Base-by-base conservation (phyloP, 2,797 vertebrate species). In the Enteromius anoplus region DNA sequence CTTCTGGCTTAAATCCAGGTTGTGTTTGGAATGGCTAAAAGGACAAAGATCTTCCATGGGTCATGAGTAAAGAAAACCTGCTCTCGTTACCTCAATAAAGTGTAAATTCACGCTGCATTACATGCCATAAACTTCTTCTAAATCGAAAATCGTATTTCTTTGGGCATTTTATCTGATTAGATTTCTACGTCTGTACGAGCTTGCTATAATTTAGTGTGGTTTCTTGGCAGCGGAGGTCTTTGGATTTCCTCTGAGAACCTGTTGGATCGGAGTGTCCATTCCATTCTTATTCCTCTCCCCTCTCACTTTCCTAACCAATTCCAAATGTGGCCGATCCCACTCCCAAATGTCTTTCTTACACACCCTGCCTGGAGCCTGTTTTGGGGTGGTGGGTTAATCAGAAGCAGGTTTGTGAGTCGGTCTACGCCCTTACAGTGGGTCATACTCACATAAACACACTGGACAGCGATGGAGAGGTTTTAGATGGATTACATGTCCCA, bases 381-480 rank as follows among this genome's bases (percentile, higher is more conserved):
- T 75, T 77, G 81, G 51, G 81, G 72, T 3, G 77, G 79, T 45
- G 72, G 82, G 69, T 86, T 87, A 87, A 87, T 83, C 55, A 68
- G 65, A 75, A 85, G 34, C 86, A 87, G 83, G 72, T 80, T 55
- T 69, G 58, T 70, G 65, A 82, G 69, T 64, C 73, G 42, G 76
- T 82, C 84, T 83, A 84, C 87, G 55, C 87, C 87, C 87, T 81
- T 83, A 69, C 85, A n/a, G 76, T 80, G 83, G 84, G 87, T 86
- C 84, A 71, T 34, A 85, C 78, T 68, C 62, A 32, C 32, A 65
- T 60, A 84, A 84, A 84, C 68, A 78, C 32, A 26, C 81, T 53
- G 49, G 72, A 82, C 81, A 47, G 73, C 19, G 19, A 26, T 64
- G 53, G 29, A 84, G 77, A 62, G 42, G 19, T 80, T 84, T 73